Evolutionary conservation across 2,888 invertebrate genomes (phyloP).

Genomic region (Lucinisca nassula): DNA sequence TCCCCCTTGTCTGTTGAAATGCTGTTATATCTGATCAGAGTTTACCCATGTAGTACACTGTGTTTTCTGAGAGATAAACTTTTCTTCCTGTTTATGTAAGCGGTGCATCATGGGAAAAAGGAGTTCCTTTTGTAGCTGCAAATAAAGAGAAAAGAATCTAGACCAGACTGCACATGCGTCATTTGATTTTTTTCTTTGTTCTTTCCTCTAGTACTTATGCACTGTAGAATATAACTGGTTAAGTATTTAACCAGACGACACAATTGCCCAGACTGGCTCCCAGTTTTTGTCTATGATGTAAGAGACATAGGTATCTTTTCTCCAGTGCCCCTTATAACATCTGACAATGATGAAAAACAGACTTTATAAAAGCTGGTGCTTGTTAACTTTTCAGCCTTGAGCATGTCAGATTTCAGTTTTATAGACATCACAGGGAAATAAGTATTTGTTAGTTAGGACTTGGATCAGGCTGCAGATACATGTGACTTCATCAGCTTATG

Average conservation of each 20-base stretch:
- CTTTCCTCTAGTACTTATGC: too few species aligned
- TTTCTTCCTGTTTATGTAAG: slow-evolving; percentile 22
- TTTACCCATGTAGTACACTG: background rate
- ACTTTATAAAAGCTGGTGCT: background rate
- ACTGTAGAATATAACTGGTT: too few species aligned
- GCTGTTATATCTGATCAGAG: background rate
- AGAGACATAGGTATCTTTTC: background rate
- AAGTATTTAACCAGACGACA: too few species aligned
- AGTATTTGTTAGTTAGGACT: too few species aligned
- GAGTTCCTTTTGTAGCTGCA: too few species aligned
- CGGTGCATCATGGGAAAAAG: background rate
- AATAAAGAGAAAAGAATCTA: too few species aligned
- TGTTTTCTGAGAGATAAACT: slow-evolving; percentile 14
- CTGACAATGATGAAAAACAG: background rate
- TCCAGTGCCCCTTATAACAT: background rate
- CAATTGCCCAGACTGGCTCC: too few species aligned
- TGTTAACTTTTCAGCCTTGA: background rate
- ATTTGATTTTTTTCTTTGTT: too few species aligned
- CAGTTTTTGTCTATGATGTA: background rate
- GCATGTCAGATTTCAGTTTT: background rate
- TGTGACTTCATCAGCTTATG: too few species aligned
- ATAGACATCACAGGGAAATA: too few species aligned
- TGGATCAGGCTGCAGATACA: too few species aligned
- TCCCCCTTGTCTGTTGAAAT: background rate
- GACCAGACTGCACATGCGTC: too few species aligned